Evolutionary conservation across 1,140 invertebrate genomes (phyloP), one percentile per base, ranked within the genome.

Genomic region (Cataglyphis hispanica): DNA sequence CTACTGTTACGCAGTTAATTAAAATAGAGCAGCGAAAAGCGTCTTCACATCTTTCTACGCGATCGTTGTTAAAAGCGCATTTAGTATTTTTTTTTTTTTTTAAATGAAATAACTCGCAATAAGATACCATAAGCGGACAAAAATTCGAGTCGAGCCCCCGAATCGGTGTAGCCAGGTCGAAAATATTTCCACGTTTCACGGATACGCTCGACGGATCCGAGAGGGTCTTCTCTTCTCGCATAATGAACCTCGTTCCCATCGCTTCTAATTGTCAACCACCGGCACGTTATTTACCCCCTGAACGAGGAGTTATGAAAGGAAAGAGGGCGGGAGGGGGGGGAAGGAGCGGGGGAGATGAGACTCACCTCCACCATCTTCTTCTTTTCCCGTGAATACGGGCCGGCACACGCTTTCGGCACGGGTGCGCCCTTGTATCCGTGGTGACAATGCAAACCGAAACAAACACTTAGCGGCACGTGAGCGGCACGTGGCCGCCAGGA

Each of bases 381-480:
- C 60, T 50, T 50, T 50, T 27, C 4, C 2, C 16, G 37, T 69
- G 43, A 37, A 70, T 27, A 56, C 22, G 72, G 50, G 37, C 81
- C 43, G 77, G 70, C 40, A 40, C 83, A 77, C 74, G 80, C 70
- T 83, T 80, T 56, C 64, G 27, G 69, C 25, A 75, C 67, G 43
- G 46, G 43, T 31, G 72, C 78, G 84, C 87, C 89, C 83, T 76
- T 84, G 93, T 94, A 94, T 92, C 91, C 93, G 93, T 94, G 94
- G 94, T 94, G 94, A 95, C 94, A 95, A 95, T 95, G 93, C 94
- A 94, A 95, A 95, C 94, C 94, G 94, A 95, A 95, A 95, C 94
- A 95, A 95, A 95, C 94, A 95, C 94, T 95, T 93, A 93, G 75
- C 78, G 92, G 87, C 94, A 95, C 94, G 94, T 93, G 94, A 88